Evolutionary conservation across 2,888 invertebrate genomes (phyloP).

Genomic region (Crocallis elinguaria): DNA sequence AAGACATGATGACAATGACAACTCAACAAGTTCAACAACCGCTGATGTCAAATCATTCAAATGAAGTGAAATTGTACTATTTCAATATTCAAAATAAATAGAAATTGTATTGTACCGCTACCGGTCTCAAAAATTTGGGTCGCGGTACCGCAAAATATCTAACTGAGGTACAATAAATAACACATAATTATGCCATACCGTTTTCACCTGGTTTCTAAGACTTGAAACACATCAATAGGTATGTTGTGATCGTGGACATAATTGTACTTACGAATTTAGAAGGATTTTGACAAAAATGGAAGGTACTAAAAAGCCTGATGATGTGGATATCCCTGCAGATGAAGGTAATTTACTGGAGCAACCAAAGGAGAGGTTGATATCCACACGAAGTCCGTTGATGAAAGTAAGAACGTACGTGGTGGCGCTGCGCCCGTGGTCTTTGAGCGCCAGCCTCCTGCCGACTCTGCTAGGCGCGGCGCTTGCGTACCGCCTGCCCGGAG

Average conservation of each 20-base stretch:
- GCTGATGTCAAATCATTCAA: too few species aligned
- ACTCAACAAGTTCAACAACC: too few species aligned
- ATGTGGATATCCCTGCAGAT: constrained; percentile 64
- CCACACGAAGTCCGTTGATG: constrained; percentile 87
- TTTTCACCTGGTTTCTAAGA: too few species aligned
- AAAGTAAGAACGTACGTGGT: constrained; percentile 95
- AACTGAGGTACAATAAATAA: too few species aligned
- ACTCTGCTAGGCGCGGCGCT: constrained; percentile 95
- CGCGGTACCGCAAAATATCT: too few species aligned
- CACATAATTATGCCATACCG: too few species aligned
- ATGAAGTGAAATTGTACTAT: too few species aligned
- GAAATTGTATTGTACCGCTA: too few species aligned
- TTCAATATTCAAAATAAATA: too few species aligned
- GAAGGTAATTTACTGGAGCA: constrained; percentile 78
- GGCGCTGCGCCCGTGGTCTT: constrained; percentile 96
- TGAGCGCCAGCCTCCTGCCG: constrained; percentile 96
- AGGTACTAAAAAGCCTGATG: constrained; percentile 54
- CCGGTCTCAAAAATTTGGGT: too few species aligned
- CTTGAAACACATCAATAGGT: too few species aligned
- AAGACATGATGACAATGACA: too few species aligned
- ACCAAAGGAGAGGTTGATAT: constrained; percentile 65
- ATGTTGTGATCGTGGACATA: not conserved
- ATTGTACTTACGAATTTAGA: not conserved
- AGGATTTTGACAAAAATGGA: constrained; percentile 46
- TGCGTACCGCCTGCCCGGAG: constrained; percentile 92